Percentiles rank a stretch among this genome's conserved stretches.
phyloP scores from a whole-genome alignment of 1,140 invertebrate genomes.

The Bombus soroeensis region DNA sequence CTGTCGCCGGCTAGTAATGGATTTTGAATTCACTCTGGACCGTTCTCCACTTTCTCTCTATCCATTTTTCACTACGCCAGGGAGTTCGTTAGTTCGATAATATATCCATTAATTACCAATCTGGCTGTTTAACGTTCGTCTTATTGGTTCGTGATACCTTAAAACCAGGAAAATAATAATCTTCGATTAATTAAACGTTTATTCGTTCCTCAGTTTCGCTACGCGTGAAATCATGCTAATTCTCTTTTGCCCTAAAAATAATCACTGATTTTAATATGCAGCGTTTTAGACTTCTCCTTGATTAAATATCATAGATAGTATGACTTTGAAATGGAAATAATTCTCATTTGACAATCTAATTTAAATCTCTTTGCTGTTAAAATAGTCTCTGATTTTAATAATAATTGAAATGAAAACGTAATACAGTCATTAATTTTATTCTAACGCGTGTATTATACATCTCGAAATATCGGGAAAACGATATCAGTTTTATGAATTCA shows the following conservation, averaged over 20 bases:
- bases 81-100: conserved; percentile 68
- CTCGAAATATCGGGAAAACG: not conserved
- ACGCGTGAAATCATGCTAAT: too few relatives aligned
- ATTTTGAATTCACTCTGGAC: conserved; percentile 62
- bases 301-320: too few relatives aligned
- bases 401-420: too few relatives aligned
- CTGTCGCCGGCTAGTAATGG: conserved; percentile 65
- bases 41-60: conserved; percentile 50
- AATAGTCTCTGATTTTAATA: too few relatives aligned
- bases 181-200: conserved; percentile 66
- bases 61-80: conserved; percentile 60
- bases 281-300: too few relatives aligned
- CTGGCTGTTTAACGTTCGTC: conserved; percentile 62
- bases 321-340: too few relatives aligned
- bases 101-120: conserved; percentile 70
- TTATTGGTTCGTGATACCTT: conserved; percentile 14
- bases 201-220: conserved; percentile 11
- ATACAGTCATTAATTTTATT: not conserved
- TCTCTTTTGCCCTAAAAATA: too few relatives aligned
- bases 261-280: not conserved
- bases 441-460: not conserved
- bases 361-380: too few relatives aligned
- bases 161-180: conserved; percentile 58
- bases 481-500: not conserved
- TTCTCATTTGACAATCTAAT: too few relatives aligned